A percentile compares a stretch with the other conserved stretches of the same genome.
Conservation (phyloP, 1,140 invertebrate genomes). For the Phymorhynchus buccinoides region DNA sequence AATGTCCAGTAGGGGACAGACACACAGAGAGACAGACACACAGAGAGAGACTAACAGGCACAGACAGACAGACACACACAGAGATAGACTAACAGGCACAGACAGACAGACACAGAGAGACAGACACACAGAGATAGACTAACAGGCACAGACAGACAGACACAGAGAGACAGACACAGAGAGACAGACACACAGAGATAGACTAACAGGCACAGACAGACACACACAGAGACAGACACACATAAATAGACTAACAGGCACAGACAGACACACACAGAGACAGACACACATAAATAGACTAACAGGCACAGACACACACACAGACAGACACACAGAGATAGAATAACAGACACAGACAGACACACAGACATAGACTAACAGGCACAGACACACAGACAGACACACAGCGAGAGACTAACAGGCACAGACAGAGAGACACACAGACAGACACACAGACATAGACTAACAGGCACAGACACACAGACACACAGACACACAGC, state of each 20-base stretch:
- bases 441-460: not conserved
- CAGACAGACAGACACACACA: no score
- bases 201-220: not conserved
- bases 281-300: not conserved
- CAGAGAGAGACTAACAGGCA: no score
- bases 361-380: not conserved
- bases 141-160: no score
- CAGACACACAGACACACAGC: not conserved
- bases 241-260: not conserved
- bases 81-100: no score
- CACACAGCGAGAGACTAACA: not conserved
- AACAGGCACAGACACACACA: not conserved
- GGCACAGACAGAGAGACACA: no score
- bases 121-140: no score
- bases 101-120: no score
- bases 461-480: not conserved
- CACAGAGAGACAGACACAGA: not conserved
- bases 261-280: constrained; percentile 18
- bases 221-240: not conserved
- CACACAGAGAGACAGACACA: no score
- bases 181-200: no score
- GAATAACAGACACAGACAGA: not conserved
- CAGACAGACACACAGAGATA: not conserved
- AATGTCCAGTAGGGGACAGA: constrained; percentile 93
- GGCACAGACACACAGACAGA: not conserved